A percentile compares a stretch with the other conserved stretches of the same genome.
Evolutionary conservation across 2,113 vertebrate species (phyloP).

Genomic region (Prionailurus bengalensis): DNA sequence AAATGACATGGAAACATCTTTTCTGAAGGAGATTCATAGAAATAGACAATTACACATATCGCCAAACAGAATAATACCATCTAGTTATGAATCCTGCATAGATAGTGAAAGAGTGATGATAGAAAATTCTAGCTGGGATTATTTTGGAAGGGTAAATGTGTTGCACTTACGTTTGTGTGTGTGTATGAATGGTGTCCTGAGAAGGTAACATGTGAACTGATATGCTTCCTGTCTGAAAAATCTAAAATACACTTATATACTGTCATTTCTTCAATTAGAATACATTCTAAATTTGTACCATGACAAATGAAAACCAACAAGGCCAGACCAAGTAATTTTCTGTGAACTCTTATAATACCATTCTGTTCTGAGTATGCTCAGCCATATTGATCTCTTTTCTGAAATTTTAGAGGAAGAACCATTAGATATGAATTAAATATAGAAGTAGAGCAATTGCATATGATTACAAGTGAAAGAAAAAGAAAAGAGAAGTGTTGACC

Average conservation of each 20-base stretch:
- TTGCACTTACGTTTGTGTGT: too few species aligned
- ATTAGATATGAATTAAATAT: neutral
- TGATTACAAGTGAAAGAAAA: neutral
- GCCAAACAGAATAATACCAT: neutral
- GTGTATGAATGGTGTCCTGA: neutral
- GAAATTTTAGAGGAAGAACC: neutral
- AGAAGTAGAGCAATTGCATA: neutral
- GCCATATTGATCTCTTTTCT: rapidly evolving
- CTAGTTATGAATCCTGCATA: neutral
- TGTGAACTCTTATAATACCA: neutral
- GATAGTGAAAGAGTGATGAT: neutral
- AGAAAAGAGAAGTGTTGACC: neutral
- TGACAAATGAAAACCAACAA: neutral
- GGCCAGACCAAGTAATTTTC: neutral
- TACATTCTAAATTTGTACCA: neutral
- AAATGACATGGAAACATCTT: neutral
- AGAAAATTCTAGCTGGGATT: neutral
- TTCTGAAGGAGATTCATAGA: neutral
- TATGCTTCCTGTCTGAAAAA: neutral
- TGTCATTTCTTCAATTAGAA: neutral
- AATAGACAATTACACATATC: neutral
- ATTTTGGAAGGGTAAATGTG: neutral
- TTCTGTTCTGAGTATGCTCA: neutral
- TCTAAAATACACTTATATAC: neutral
- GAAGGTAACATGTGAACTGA: neutral